Evolutionary conservation across 92 coral and sea anemone genomes (phyloP), one percentile per base, ranked within the genome.

Genomic region (Epizoanthus ramosus): DNA sequence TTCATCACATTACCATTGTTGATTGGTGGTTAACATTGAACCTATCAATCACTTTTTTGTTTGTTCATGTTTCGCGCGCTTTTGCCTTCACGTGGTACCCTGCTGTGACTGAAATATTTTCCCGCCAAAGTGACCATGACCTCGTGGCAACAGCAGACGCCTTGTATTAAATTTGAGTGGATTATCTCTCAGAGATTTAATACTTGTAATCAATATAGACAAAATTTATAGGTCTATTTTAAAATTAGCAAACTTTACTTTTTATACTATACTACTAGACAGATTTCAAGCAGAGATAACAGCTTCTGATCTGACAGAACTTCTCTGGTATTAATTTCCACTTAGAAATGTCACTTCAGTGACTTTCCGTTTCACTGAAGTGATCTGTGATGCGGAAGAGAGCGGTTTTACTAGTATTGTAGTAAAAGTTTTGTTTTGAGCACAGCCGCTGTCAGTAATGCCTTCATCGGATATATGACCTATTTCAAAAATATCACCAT

Each of bases 41-140:
- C 54, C 54, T 50, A 16, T 31, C 50, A 77, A 77, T 17, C 56
- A 57, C 68, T 10, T 59, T 28, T 37, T 53, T 24, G 59, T 72
- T 23, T 72, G 54, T 72, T 72, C 79, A 43, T 35, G 22, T 74
- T 74, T 74, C 80, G 64, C 80, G 56, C 60, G 66, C 82, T 61
- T 41, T 77, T 77, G 14, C 25, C 24, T 39, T 43, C 57, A 35
- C 47, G 82, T 22, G 16, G 50, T 6, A 39, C 61, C 82, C 71
- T 2, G 22, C 82, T 61, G 82, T 77, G 58, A 77, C 39, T 77
- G 59, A 21, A 77, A 10, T 60, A 41, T 50, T 77, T 64, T 77
- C 70, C 82, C 82, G 82, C 82, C 82, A 61, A 60, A 77, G 63
- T 77, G 71, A 60, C 82, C 59, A 14, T 61, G 71, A 77, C 82